Base-by-base conservation (phyloP, 2,113 vertebrate species). In the Perccottus glenii region DNA sequence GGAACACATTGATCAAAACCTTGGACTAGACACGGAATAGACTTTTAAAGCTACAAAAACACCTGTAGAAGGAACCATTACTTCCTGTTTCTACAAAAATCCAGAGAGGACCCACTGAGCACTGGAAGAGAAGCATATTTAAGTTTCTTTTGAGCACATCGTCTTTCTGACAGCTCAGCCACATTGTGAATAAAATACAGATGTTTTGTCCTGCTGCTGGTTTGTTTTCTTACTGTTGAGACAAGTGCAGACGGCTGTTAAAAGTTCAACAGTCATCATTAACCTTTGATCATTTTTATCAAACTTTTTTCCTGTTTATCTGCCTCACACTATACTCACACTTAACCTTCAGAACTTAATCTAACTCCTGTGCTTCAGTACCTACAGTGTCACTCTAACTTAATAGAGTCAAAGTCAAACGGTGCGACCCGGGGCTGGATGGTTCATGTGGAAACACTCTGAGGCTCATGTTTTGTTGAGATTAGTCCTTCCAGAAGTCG, bases 381-480 rank as follows among this genome's bases (percentile, higher is more conserved):
- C 35, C n/a, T 16, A 16, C 53, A 44, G 51, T 33, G 14, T 27
- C 10, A 67, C 16, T 53, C 47, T 33, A 60, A 58, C 19, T 50
- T 14, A 32, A 3, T 40, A 45, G 59, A 47, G 58, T 67, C 36
- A 47, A 36, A 62, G 32, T 35, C 59, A 45, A 69, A 58, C 10
- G 27, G n/a, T 2, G 47, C 67, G 73, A 77, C 73, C 67, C 19
- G 45, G 9, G 58, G 50, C 6, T 6, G 7, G 10, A 67, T 12
- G 4, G 45, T 11, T 9, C 0, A n/a, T 11, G 6, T 45, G 4
- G 5, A 35, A 35, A 35, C 27, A 10, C 16, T 27, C 48, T 27
- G 45, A 45, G 48, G 12, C 53, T 53, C 2, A 56, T 73, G 59
- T 61, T 68, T 1, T 51, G 38, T 60, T 48, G 12, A 47, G 47